Base-by-base conservation (phyloP, 92 coral and sea anemone genomes). In the Plumapathes pennacea region DNA sequence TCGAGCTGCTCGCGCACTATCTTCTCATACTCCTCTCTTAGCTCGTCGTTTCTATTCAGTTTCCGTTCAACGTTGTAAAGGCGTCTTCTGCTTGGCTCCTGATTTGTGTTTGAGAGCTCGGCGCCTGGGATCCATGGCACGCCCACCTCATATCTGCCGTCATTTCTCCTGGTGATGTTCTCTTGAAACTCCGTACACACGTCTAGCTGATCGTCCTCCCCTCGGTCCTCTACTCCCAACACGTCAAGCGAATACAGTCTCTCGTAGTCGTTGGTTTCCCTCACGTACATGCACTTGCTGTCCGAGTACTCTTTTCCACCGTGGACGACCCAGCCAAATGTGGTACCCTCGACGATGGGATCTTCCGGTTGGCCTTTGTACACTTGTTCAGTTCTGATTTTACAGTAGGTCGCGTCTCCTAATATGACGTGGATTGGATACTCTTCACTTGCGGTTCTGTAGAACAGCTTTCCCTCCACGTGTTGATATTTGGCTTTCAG, bases 311-410 rank as follows among this genome's bases (percentile, higher is more conserved):
- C 77, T 18, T 43, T 25, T 8, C 77, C 82, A 31, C 76, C 81
- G 31, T 59, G 88, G 17, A 81, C 62, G 25, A 80, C 57, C 81
- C 81, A 82, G 25, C 83, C 73, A 46, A 82, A 81, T 54, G 65
- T 57, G 10, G 82, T 81, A 22, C 82, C 88, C 32, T 80, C 81
- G 19, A 70, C 78, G 41, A 60, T 50, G 8, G 82, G 69, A 41
- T 76, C 83, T 3, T 72, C 76, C 15, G 71, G 81, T 64, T 51
- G 5, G 10, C 76, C 86, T 54, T 71, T 72, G 57, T 34, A 34
- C 26, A 80, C 51, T 21, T 50, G 46, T 11, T 72, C 81, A 2
- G 81, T 62, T 33, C 73, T 31, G 18, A 61, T 42, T 32, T 52
- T 67, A 37, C 76, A 57, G 40, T 69, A 67, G 19, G 63, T 26